A percentile compares a stretch with the other conserved stretches of the same genome.
These are phyloP conservation scores for Drosophila virilis DNA, from an alignment of 1,140 invertebrate species.

Conservation along the genomic window DNA sequence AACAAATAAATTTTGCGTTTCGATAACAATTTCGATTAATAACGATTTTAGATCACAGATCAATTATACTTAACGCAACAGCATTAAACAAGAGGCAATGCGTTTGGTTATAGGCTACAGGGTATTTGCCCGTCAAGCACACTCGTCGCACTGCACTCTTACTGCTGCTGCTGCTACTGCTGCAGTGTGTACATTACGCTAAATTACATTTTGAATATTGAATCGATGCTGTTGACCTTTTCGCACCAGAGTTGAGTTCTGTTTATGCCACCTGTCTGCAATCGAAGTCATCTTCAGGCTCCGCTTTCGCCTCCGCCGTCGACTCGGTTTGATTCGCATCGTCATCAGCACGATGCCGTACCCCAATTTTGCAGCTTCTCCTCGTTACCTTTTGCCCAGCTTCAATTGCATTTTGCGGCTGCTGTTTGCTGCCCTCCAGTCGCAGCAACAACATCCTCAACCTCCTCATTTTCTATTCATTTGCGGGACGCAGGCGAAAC, in stretches of 20 bases:
- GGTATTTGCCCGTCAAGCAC: not conserved
- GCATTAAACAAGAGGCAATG: no score
- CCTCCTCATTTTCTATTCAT: slow-evolving; percentile 6
- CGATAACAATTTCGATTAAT: no score
- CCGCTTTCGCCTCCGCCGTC: not conserved
- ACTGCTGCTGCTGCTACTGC: slow-evolving; percentile 9
- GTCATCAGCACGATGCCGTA: not conserved
- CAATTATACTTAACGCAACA: no score
- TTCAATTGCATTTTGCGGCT: slow-evolving; percentile 74
- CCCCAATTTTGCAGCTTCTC: no score
- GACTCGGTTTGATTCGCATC: not conserved
- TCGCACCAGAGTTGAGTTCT: slow-evolving; percentile 18
- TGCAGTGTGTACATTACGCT: slow-evolving; percentile 74
- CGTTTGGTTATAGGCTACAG: not conserved
- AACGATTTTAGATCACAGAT: no score
- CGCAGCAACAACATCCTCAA: slow-evolving; percentile 4
- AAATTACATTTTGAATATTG: slow-evolving; percentile 83
- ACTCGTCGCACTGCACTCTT: slow-evolving; percentile 6
- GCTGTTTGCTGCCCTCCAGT: slow-evolving; percentile 1
- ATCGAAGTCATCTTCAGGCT: slow-evolving; percentile 3
- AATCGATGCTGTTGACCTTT: slow-evolving; percentile 62
- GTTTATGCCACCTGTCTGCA: slow-evolving; percentile 1
- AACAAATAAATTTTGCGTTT: no score
- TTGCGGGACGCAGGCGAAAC: slow-evolving; percentile 12
- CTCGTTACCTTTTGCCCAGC: slow-evolving; percentile 39